These are phyloP conservation scores for Antechinus flavipes DNA, from an alignment of 2,113 vertebrate genomes.

Conservation along the genomic window DNA sequence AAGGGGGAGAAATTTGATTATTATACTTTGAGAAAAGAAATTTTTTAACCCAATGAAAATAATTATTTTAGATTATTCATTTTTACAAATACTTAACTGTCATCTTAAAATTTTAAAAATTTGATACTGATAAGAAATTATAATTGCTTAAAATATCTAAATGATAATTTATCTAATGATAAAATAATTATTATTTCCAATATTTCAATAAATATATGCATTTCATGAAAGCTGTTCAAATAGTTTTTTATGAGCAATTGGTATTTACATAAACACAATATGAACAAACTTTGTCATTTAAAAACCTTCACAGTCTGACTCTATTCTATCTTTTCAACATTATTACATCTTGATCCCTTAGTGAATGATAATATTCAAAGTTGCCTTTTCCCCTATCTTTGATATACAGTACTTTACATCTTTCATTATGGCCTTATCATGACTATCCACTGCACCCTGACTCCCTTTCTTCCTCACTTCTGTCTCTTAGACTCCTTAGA, in stretches of 20 bases:
- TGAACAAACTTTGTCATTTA: neutral
- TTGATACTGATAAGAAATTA: constrained; percentile 65
- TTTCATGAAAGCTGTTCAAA: neutral
- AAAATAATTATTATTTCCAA: neutral
- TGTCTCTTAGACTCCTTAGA: neutral
- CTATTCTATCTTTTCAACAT: neutral
- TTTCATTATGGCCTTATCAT: neutral
- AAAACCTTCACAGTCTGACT: neutral
- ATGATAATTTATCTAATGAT: neutral
- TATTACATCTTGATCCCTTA: neutral
- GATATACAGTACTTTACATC: neutral
- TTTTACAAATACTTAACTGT: constrained; percentile 65
- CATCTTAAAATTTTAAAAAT: constrained; percentile 65
- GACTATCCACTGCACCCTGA: neutral
- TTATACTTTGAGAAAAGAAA: constrained; percentile 34
- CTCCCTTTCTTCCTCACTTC: neutral
- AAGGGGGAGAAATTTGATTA: neutral
- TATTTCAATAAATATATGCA: neutral
- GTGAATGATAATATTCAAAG: neutral
- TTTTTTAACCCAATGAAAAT: constrained; percentile 56
- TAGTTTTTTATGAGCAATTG: constrained; percentile 42
- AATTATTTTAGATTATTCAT: constrained; percentile 41
- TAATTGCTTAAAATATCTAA: constrained; percentile 61
- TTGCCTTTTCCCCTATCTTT: neutral
- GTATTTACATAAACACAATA: constrained; percentile 61